phyloP scores from a whole-genome alignment of 2,888 invertebrate genomes.

The Torymus texanus region DNA sequence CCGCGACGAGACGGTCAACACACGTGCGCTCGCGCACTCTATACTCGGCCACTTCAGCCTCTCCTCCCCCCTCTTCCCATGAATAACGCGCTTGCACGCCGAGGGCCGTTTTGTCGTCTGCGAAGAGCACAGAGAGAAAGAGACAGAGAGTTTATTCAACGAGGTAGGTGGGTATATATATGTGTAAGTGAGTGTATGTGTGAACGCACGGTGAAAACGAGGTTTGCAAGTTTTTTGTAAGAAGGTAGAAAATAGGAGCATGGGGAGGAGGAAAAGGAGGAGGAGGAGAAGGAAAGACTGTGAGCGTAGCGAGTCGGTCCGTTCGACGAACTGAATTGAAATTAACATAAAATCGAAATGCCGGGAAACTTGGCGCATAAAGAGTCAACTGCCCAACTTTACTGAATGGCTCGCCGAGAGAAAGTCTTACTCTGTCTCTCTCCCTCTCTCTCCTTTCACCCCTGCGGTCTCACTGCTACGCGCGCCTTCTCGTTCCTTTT shows the following conservation, averaged over 20 bases:
- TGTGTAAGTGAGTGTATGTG: no score
- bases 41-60: conserved; percentile 11
- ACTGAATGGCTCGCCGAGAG: conserved; percentile 67
- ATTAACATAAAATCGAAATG: conserved; percentile 74
- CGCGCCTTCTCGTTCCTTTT: no score
- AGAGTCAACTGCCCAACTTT: conserved; percentile 74
- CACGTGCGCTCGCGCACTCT: background rate
- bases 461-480: no score
- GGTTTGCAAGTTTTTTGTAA: no score
- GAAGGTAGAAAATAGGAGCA: background rate
- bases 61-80: background rate
- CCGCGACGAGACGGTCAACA: conserved; percentile 28
- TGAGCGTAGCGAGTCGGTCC: conserved; percentile 65
- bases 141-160: background rate
- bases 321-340: conserved; percentile 71
- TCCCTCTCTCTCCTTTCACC: conserved; percentile 27
- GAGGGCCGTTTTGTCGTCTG: background rate
- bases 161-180: no score
- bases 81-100: conserved; percentile 9
- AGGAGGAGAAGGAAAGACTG: conserved; percentile 20
- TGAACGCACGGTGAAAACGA: no score
- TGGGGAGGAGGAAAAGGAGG: background rate
- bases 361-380: conserved; percentile 72
- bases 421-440: conserved; percentile 61
- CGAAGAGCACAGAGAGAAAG: background rate